Conservation (phyloP, 2,797 vertebrate genomes). For the Cuculus canorus region DNA sequence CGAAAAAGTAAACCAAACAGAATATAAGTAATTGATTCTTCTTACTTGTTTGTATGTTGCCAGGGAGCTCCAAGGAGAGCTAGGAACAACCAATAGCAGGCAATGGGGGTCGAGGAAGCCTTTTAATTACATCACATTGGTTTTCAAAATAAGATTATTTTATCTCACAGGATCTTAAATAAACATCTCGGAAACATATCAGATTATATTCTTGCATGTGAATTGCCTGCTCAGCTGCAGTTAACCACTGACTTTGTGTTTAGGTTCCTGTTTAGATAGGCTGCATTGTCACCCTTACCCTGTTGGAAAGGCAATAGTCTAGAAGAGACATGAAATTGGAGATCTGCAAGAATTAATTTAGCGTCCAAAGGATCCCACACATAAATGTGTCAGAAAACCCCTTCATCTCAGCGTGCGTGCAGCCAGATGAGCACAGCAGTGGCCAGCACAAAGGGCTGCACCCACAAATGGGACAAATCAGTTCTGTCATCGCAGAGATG, state of each 20-base stretch:
- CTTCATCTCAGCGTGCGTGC: rapidly evolving
- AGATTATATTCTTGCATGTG: neutral
- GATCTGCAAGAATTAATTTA: neutral
- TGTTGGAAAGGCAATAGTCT: neutral
- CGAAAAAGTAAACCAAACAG: constrained; percentile 26
- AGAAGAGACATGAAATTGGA: neutral
- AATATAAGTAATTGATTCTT: constrained; percentile 48
- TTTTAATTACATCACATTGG: constrained; percentile 22
- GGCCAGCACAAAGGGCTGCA: neutral
- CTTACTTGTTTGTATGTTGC: constrained; percentile 39
- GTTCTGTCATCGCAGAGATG: neutral
- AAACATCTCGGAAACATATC: neutral
- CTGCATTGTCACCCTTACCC: neutral
- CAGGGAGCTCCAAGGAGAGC: constrained; percentile 40
- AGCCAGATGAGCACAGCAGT: neutral
- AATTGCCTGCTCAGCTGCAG: neutral
- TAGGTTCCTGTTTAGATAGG: neutral
- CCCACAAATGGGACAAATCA: neutral
- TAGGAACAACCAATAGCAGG: constrained; percentile 24
- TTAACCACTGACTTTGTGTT: neutral
- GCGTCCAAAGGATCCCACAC: neutral
- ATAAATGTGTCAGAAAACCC: neutral
- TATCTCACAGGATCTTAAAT: neutral
- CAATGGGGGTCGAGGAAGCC: neutral
- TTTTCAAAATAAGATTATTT: constrained; percentile 3